Base-by-base conservation (phyloP, 2,797 vertebrate genomes). In the Pachyuromys duprasi region DNA sequence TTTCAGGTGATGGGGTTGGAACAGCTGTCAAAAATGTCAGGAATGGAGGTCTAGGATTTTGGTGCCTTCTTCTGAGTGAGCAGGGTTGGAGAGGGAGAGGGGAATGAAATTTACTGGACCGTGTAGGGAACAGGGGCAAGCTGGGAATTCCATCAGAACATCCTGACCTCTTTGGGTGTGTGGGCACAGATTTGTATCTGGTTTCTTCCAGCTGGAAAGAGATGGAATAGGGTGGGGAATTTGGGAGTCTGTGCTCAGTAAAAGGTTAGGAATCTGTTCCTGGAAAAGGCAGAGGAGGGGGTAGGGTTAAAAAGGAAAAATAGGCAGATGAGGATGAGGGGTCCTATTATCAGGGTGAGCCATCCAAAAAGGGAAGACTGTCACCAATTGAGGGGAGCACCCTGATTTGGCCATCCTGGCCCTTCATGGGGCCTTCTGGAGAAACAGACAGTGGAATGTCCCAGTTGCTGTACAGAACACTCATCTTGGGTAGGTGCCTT, bases 301-400 rank as follows among this genome's bases (percentile, higher is more conserved):
- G 8, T 57, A 55, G 1, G 11, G 49, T 49, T 57, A 55, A 79
- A 78, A 20, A n/a, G 14, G 17, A 69, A 39, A 72, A 72, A 72
- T 22, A 72, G 7, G 18, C 5, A 72, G 20, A 39, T 39, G n/a
- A 39, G 1, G 22, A 36, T 20, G 18, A n/a, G 14, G 33, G 5
- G 0, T 9, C 7, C 8, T 39, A 22, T 36, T 36, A 9, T 22
- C 4, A 2, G n/a, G 8, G 7, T 7, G 36, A 39, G 17, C 18
- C 69, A 72, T 22, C 18, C 6, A 6, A 72, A 72, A 72, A 12
- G 17, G 8, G n/a, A 5, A 72, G n/a, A 22, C 18, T 72, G 69
- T 17, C 69, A 72, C 18, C 63, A 15, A 33, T 17, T 69, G 31
- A 15, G 31, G 31, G 31, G 33, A 45, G 17, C 45, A 53, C 14